Conservation (phyloP, 2,888 invertebrate species). For the Drosophila longiperda region DNA sequence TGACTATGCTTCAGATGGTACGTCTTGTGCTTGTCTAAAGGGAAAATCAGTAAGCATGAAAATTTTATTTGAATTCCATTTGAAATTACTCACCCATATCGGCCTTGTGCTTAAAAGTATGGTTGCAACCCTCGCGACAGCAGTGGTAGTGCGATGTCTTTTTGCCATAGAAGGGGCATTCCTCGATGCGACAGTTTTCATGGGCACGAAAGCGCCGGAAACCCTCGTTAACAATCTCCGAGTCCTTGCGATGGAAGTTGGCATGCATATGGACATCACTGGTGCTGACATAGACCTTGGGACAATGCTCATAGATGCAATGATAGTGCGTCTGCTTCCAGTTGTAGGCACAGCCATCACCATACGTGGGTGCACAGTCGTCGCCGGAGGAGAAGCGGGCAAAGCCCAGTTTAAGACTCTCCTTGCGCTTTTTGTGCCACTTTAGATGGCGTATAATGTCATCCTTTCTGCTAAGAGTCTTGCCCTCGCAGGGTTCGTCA, state of each 20-base stretch:
- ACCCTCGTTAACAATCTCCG: constrained; percentile 98
- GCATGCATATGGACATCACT: constrained; percentile 99
- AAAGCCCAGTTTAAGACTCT: constrained; percentile 95
- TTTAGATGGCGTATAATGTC: constrained; percentile 99
- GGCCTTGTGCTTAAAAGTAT: constrained; percentile 99
- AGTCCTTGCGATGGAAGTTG: constrained; percentile 98
- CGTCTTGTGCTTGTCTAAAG: constrained; percentile 97
- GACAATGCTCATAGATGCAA: constrained; percentile 96
- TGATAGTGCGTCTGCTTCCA: constrained; percentile 89
- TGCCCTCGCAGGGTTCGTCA: constrained; percentile 88
- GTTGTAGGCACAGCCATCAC: constrained; percentile 93
- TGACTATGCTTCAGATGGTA: constrained; percentile 99
- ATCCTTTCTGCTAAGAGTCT: constrained; percentile 98
- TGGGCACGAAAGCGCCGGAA: constrained; percentile 98
- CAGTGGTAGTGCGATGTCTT: constrained; percentile 99
- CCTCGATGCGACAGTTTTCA: constrained; percentile 96
- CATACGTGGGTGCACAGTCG: constrained; percentile 95
- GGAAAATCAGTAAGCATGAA: fast-evolving
- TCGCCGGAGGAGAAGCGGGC: constrained; percentile 96
- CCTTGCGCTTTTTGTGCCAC: constrained; percentile 99
- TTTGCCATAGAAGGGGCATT: constrained; percentile 97
- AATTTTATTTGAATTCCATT: not conserved
- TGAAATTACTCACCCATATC: constrained; percentile 94
- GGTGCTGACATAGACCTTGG: constrained; percentile 98
- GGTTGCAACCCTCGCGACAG: constrained; percentile 94